Evolutionary conservation across 2,797 vertebrate species (phyloP).

Genomic region (Hylomyscus alleni): DNA sequence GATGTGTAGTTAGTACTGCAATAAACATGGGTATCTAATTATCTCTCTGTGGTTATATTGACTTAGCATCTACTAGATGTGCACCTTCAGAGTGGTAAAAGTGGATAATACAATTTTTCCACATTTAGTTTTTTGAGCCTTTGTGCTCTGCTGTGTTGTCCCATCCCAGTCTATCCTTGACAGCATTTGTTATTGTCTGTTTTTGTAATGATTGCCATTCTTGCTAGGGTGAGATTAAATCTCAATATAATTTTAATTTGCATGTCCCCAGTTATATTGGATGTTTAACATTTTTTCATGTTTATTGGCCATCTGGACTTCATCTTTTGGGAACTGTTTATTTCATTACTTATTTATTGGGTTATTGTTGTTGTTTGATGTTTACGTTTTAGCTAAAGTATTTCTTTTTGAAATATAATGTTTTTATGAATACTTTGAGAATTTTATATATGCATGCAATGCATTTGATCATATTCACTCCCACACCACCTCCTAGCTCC

Average conservation of each 20-base stretch:
- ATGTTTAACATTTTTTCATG: constrained; percentile 11
- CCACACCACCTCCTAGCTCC: not conserved
- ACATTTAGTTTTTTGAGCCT: not conserved
- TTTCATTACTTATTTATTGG: not conserved
- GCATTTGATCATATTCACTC: not conserved
- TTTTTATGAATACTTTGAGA: not conserved
- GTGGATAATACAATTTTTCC: not conserved
- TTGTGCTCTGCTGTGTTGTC: not conserved
- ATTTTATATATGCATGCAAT: not conserved
- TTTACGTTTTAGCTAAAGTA: not conserved
- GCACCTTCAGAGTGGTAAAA: not conserved
- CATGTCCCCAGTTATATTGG: not conserved
- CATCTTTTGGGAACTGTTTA: constrained; percentile 9
- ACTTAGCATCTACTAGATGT: too few species aligned
- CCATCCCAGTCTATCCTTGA: not conserved
- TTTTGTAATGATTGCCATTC: constrained; percentile 12
- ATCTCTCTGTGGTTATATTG: not conserved
- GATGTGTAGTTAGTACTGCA: not conserved
- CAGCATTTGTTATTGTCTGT: not conserved
- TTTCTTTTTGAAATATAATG: not conserved
- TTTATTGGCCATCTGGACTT: constrained; percentile 16
- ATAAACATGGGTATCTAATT: not conserved
- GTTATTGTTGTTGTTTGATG: not conserved
- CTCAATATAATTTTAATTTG: not conserved
- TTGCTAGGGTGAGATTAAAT: not conserved